phyloP scores from a whole-genome alignment of 2,113 vertebrate genomes.

The Hemiprocne comata region DNA sequence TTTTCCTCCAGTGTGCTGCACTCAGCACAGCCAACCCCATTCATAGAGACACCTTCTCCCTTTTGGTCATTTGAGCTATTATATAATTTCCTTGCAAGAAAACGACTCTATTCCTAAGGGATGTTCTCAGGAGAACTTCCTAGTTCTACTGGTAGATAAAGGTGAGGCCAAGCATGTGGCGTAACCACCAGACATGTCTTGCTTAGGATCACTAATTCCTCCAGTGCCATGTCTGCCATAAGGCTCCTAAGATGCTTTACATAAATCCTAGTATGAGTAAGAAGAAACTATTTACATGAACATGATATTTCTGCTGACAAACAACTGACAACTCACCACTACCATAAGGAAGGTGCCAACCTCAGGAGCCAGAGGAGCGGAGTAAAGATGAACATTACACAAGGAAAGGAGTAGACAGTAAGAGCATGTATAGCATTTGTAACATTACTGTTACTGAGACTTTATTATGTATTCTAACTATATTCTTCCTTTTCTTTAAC shows the following conservation, averaged over 20 bases:
- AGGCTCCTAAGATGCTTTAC: fast-evolving
- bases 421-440: not conserved
- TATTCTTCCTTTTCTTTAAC: not conserved
- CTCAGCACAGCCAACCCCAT: not conserved
- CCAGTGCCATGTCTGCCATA: not conserved
- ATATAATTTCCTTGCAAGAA: not conserved
- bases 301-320: not conserved
- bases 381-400: not conserved
- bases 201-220: not conserved
- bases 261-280: not conserved
- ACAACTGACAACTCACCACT: not conserved
- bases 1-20: fast-evolving
- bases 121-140: not conserved
- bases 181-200: not conserved
- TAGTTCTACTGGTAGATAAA: not conserved
- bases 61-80: not conserved
- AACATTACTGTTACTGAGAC: not conserved
- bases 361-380: not conserved
- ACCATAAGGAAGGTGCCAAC: not conserved
- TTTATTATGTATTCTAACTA: not conserved
- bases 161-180: not conserved
- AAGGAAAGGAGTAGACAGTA: not conserved
- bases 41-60: not conserved
- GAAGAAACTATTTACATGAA: not conserved
- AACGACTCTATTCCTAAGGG: not conserved